Evolutionary conservation across 2,113 vertebrate genomes (phyloP), one percentile per base, ranked within the genome.

Genomic region (Microtus richardsoni): DNA sequence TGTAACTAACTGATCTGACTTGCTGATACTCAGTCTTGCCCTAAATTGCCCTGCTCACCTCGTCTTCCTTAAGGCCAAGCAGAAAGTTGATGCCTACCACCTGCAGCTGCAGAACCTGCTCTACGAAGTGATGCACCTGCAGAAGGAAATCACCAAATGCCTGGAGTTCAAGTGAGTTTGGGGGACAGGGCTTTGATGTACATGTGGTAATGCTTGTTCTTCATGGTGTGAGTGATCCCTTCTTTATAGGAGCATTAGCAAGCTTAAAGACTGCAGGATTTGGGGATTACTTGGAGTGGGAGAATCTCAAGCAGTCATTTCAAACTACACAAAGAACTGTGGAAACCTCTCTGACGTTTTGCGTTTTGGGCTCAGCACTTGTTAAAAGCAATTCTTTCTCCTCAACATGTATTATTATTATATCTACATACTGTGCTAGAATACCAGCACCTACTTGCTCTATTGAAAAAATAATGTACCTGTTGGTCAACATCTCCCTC

Each of bases 131-230:
- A 99, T 99, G 99, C 99, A 99, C 97, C 98, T 99, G 91, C 99
- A 99, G 98, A 99, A 99, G 68, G 99, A 99, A 98, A 99, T 99
- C 97, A 99, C 99, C 96, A 99, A 99, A 62, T 99, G 99, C 97
- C 98, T 99, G 86, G 99, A 99, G 95, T 99, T 99, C 97, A 99
- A 99, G 99, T 99, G 96, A 99, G 99, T 98, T 5, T 84, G 49
- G 39, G 62, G 82, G 36, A 30, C 39, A 70, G 78, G 22, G 19
- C 71, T 88, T 90, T 80, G 0, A 0, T 0, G 8, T 49, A 5
- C 54, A 66, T 92, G 24, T 41, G 52, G 17, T 39, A 44, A 41
- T 68, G 66, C 66, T 68, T 33, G 66, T 84, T 80, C 73, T 60
- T 66, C 13, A 2, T 60, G 64, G 22, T 52, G n/a, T 5, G 21